A percentile compares a stretch with the other conserved stretches of the same genome.
Evolutionary conservation across 2,888 invertebrate genomes (phyloP).

Genomic region (Hymenopus coronatus): DNA sequence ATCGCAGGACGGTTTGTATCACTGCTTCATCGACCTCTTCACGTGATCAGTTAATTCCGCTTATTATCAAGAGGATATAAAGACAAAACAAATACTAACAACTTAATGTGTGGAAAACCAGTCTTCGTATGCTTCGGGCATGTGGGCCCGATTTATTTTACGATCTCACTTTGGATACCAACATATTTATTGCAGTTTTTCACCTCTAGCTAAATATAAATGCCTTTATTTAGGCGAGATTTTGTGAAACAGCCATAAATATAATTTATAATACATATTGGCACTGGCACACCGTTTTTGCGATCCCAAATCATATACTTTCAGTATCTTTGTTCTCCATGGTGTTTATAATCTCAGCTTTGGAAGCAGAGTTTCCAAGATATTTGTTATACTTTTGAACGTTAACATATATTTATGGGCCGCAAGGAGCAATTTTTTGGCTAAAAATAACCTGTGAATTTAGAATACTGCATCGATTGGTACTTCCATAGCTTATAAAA

Average conservation of each 20-base stretch:
- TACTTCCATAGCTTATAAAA: too few relatives aligned
- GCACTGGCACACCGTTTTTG: background rate
- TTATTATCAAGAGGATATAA: background rate
- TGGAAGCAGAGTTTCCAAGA: too few relatives aligned
- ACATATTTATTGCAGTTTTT: background rate
- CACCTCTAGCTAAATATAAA: background rate
- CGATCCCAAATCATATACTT: background rate
- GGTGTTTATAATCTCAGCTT: background rate
- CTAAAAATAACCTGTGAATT: too few relatives aligned
- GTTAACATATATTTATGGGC: too few relatives aligned
- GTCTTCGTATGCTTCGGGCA: background rate
- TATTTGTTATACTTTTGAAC: too few relatives aligned
- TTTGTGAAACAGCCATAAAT: background rate
- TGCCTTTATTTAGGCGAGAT: background rate
- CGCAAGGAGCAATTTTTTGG: too few relatives aligned
- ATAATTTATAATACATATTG: background rate
- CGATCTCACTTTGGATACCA: background rate
- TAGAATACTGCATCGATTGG: too few relatives aligned
- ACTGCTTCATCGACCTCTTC: background rate
- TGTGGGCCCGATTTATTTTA: background rate
- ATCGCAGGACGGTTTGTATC: background rate
- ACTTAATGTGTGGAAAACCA: background rate
- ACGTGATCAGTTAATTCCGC: background rate
- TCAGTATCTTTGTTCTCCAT: background rate
- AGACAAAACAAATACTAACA: background rate